Evolutionary conservation across 1,140 invertebrate species (phyloP).

Genomic region (Thaumetopoea pityocampa): DNA sequence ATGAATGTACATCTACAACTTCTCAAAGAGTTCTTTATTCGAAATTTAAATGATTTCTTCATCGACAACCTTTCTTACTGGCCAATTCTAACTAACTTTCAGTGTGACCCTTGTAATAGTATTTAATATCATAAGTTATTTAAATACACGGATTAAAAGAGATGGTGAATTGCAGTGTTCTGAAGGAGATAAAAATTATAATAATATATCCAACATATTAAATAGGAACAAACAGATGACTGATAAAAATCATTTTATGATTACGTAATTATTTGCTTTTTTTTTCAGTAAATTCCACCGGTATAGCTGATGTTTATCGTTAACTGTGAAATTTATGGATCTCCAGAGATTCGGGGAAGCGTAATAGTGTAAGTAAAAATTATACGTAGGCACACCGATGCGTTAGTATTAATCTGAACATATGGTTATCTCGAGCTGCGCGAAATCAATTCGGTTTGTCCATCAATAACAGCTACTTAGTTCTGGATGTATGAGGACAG

Average conservation of each 20-base stretch:
- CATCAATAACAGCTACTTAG: constrained; percentile 67
- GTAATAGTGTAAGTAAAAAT: constrained; percentile 9
- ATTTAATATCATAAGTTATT: no score
- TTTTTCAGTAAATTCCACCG: constrained; percentile 15
- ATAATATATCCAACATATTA: no score
- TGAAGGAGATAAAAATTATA: no score
- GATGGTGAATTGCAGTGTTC: no score
- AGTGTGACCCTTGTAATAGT: no score
- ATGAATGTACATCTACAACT: no score
- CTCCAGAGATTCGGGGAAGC: constrained; percentile 15
- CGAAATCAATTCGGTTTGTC: constrained; percentile 58
- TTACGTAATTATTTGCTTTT: constrained; percentile 16
- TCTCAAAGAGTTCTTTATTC: no score
- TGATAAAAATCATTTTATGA: constrained; percentile 6
- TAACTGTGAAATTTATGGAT: constrained; percentile 21
- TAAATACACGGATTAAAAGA: no score
- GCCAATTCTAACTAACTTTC: no score
- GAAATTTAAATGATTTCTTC: no score
- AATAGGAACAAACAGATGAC: constrained; percentile 3
- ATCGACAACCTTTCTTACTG: no score
- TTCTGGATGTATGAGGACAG: constrained; percentile 42
- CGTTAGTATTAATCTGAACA: constrained; percentile 8
- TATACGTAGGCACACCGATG: constrained; percentile 4
- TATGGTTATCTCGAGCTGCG: constrained; percentile 20
- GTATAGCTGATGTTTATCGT: constrained; percentile 20